Evolutionary conservation across 2,113 vertebrate genomes (phyloP).

Genomic region (Himantopus leucocephalus): DNA sequence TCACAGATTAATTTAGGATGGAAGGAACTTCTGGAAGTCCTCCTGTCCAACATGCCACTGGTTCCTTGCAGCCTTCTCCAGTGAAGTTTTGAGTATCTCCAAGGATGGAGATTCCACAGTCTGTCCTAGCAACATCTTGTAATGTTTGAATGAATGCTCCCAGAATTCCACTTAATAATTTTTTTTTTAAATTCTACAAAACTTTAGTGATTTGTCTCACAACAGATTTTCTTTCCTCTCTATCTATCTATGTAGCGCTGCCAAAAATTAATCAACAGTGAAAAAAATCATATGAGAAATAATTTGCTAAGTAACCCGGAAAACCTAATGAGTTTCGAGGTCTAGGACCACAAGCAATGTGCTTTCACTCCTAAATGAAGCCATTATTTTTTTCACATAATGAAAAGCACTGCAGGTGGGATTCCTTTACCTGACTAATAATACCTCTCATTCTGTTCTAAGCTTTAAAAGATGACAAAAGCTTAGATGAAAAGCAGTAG

Average conservation of each 20-base stretch:
- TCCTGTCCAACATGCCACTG: neutral
- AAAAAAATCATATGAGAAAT: neutral
- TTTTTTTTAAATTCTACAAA: neutral
- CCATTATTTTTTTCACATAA: neutral
- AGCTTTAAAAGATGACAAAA: neutral
- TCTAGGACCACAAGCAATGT: neutral
- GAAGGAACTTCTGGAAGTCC: neutral
- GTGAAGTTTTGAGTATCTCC: neutral
- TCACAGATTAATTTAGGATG: neutral
- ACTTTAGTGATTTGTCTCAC: neutral
- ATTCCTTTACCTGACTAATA: neutral
- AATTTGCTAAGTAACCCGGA: neutral
- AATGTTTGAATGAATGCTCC: neutral
- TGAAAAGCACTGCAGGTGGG: neutral
- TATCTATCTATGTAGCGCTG: neutral
- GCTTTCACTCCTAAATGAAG: neutral
- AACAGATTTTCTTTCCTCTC: neutral
- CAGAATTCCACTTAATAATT: neutral
- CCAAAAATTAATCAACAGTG: neutral
- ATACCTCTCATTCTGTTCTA: neutral
- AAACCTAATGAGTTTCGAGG: neutral
- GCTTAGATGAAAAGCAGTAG: neutral
- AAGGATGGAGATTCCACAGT: neutral
- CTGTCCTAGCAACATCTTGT: neutral
- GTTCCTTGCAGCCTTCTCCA: neutral